Base-by-base conservation (phyloP, 1,140 invertebrate genomes). In the Neodiprion pinetum region DNA sequence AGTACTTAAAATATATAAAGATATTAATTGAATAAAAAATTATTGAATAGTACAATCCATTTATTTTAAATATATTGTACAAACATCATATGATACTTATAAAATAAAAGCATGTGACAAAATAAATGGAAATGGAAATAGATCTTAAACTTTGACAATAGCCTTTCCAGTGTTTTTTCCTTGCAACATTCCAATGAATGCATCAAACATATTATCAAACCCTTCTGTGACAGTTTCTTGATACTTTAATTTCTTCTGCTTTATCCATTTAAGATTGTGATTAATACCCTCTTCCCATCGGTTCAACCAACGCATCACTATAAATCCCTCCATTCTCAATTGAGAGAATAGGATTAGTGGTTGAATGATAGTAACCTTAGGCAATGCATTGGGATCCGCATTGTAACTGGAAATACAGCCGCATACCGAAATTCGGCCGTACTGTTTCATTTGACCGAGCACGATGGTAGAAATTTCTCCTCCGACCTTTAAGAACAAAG, bases 151-250 rank as follows among this genome's bases (percentile, higher is more conserved):
- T 85, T 91, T 91, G 5, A 93, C 90, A 53, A 92, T 80, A n/a
- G 90, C 90, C 88, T 93, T 93, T 49, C 92, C 92, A 3, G 86
- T 90, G 81, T 92, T 93, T 76, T 90, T 89, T 68, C 92, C 92
- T 75, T 85, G 84, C 50, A 93, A 84, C 48, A 93, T 87, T 48
- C 89, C 91, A 48, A 91, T 88, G 75, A 94, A 91, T 48, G 93
- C 92, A 74, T 91, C 86, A 9, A 92, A 91, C 90, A 93, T 92
- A 77, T 93, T 93, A 75, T 93, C 92, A 85, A 94, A 94, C 11
- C 93, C 93, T 75, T 93, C 83, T 7, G 90, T 91, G 0, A 92
- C 77, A 70, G 92, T 92, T 83, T 94, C 93, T 79, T 88, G 84
- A 76, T 91, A 91, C 79, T 92, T 91, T 5, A 94, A 72, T 88